Evolutionary conservation across 1,140 invertebrate genomes (phyloP).

Genomic region (Luehdorfia chinensis): DNA sequence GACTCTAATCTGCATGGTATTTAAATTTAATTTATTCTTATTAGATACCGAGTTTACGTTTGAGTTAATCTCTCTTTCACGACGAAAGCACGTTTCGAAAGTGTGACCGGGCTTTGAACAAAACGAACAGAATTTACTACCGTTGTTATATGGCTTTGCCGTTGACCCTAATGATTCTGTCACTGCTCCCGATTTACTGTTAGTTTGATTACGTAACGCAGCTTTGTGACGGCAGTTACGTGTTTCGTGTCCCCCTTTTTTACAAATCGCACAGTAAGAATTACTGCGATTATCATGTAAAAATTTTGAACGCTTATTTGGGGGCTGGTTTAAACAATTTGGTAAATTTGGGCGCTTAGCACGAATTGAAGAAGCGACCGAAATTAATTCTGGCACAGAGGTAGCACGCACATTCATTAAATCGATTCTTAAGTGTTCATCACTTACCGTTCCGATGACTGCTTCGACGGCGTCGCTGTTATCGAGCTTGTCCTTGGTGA

Average conservation of each 20-base stretch:
- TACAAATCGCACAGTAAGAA: too few species aligned
- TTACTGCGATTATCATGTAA: too few species aligned
- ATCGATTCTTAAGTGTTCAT: conserved; percentile 24
- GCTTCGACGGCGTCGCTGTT: conserved; percentile 25
- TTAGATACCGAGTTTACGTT: conserved; percentile 5
- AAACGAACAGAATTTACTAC: conserved; percentile 5
- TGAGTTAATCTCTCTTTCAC: conserved; percentile 9
- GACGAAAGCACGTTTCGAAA: neutral
- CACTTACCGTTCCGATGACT: conserved; percentile 23
- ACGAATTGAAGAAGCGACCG: conserved; percentile 22
- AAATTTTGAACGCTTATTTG: too few species aligned
- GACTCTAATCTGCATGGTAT: conserved; percentile 2
- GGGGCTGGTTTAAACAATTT: neutral
- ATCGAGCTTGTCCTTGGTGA: conserved; percentile 5
- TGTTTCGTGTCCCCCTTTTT: conserved; percentile 1
- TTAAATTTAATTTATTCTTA: conserved; percentile 5
- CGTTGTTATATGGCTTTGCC: neutral
- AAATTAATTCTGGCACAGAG: conserved; percentile 26
- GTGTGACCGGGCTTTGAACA: conserved; percentile 17
- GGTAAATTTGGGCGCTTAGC: neutral
- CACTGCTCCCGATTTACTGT: conserved; percentile 17
- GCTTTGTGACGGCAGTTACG: neutral
- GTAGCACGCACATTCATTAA: conserved; percentile 21
- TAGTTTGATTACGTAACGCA: neutral
- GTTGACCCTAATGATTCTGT: neutral